Base-by-base conservation (phyloP, 1,140 invertebrate genomes). In the Drosophila azteca region DNA sequence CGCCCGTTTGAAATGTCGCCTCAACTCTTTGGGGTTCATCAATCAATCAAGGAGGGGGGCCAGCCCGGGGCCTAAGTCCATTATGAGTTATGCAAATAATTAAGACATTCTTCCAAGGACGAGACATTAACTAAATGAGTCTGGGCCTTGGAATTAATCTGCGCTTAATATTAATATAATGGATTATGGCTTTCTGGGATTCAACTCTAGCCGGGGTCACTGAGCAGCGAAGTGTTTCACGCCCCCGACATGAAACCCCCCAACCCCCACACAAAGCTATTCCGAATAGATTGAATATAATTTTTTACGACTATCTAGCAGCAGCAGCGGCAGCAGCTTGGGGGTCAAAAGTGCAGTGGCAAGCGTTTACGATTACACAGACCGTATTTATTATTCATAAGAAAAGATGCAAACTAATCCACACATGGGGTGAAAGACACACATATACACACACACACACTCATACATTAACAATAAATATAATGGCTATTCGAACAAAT, bases 1-100 rank as follows among this genome's bases (percentile, higher is more conserved):
- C 68, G 31, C 45, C 60, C 68, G 60, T 71, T 71, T 71, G 67
- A 71, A 71, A 71, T 52, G 49, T 43, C 48, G n/a, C 9, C 66
- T 45, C 41, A 61, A 71, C 68, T 71, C 55, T 51, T 71, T 61
- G 41, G 6, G 48, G 15, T 22, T 71, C 66, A 69, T 69, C 66
- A 69, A 69, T 69, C 66, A 69, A 69, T 69, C 57, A 31, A n/a
- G 66, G 66, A 35, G 66, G 26, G 26, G 64, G 50, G 66, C 44
- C 35, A 15, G 39, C 70, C 71, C 35, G 41, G 53, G 59, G 58
- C 58, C 35, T 13, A 39, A 17, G 52, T 52, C 71, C 61, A 65
- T 53, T 68, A 68, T 62, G 63, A 76, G 73, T 68, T 76, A 76
- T 76, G 73, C 72, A 76, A 76, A 76, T 76, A 76, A 76, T 76